These are phyloP conservation scores for Tautogolabrus adspersus DNA, from an alignment of 2,113 vertebrate genomes.

Conservation along the genomic window DNA sequence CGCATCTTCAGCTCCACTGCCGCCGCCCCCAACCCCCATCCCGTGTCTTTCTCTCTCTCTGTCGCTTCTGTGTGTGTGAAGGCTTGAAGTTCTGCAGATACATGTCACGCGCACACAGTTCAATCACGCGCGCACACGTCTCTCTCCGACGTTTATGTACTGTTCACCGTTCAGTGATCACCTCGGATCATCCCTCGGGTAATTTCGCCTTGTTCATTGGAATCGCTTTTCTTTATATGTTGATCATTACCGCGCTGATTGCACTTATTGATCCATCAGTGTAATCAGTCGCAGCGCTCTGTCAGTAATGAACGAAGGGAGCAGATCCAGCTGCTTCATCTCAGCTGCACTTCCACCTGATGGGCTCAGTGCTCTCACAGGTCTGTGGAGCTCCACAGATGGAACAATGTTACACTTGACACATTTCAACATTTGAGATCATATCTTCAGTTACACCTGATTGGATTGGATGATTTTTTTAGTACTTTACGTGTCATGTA, in stretches of 20 bases:
- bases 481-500: too few species aligned
- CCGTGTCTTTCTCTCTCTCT: background rate
- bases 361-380: background rate
- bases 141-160: constrained; percentile 13
- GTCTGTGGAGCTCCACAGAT: background rate
- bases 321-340: constrained; percentile 16
- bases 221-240: constrained; percentile 64
- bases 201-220: constrained; percentile 42
- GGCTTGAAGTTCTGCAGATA: constrained; percentile 29
- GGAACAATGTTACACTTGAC: background rate
- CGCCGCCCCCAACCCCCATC: background rate
- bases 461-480: background rate
- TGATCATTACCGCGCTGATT: constrained; percentile 72
- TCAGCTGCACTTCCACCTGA: background rate
- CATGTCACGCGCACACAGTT: background rate
- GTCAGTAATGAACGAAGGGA: constrained; percentile 59
- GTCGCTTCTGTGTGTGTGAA: background rate
- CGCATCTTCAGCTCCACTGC: constrained; percentile 60
- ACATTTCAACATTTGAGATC: background rate
- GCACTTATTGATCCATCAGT: constrained; percentile 74
- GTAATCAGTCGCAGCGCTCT: constrained; percentile 52
- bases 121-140: background rate
- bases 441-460: too few species aligned
- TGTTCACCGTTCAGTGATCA: constrained; percentile 38
- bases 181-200: constrained; percentile 49